Conservation (phyloP, 1,140 invertebrate genomes). For the Meloidogyne floridensis region DNA sequence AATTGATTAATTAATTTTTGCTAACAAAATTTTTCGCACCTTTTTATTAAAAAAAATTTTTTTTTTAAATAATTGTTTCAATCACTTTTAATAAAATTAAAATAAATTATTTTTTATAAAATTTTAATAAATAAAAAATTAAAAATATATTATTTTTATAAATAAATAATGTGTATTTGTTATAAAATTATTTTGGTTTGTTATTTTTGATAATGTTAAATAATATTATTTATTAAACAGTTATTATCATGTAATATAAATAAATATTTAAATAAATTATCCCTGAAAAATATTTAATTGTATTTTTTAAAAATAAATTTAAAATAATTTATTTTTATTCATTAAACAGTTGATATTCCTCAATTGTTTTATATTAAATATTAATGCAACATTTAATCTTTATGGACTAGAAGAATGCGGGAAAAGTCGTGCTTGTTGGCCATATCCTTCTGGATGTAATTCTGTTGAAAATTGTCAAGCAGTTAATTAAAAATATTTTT, state of each 20-base stretch:
- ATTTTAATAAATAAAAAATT: too few relatives aligned
- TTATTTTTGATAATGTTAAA: too few relatives aligned
- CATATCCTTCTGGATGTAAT: conserved; percentile 19
- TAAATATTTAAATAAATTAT: too few relatives aligned
- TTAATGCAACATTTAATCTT: not conserved
- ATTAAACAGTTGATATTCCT: not conserved
- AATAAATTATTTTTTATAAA: too few relatives aligned
- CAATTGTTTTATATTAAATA: not conserved
- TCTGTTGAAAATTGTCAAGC: conserved; percentile 21
- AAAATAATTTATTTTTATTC: not conserved
- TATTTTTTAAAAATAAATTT: not conserved
- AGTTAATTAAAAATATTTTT: not conserved
- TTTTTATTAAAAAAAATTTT: not conserved
- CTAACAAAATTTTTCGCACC: not conserved
- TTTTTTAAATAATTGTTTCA: not conserved
- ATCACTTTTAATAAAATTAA: not conserved
- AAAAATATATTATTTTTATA: too few relatives aligned
- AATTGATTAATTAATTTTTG: not conserved
- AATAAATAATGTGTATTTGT: too few relatives aligned
- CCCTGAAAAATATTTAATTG: not conserved
- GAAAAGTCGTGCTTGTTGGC: conserved; percentile 21
- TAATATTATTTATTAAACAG: too few relatives aligned
- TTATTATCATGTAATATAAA: too few relatives aligned
- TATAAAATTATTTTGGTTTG: too few relatives aligned
- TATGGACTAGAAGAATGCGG: conserved; percentile 20